Conservation (phyloP, 2,797 vertebrate genomes). For the Allobates femoralis region DNA sequence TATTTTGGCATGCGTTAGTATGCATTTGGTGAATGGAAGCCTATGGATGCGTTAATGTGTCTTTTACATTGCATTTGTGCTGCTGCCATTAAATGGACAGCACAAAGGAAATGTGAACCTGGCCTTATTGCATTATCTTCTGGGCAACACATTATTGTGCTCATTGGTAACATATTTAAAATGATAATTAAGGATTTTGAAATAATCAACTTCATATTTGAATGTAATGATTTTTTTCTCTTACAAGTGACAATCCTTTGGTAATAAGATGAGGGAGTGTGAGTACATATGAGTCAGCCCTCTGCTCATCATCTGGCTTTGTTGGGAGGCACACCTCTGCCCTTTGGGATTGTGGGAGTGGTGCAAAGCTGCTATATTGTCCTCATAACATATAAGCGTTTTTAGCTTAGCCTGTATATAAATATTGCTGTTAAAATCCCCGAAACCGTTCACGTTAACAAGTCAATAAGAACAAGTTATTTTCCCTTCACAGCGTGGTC, state of each 20-base stretch:
- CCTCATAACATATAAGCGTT: slow-evolving; percentile 14
- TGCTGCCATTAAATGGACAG: too few species aligned
- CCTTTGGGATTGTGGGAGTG: slow-evolving; percentile 34
- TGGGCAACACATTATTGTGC: too few species aligned
- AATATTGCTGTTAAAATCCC: slow-evolving; percentile 1
- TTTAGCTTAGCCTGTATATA: slow-evolving; percentile 3
- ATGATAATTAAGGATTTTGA: too few species aligned
- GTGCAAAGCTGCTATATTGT: slow-evolving; percentile 6
- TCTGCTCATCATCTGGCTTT: background rate
- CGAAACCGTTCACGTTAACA: background rate
- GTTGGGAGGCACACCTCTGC: background rate
- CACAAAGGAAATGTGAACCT: too few species aligned
- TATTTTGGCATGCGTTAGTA: too few species aligned
- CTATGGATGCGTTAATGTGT: too few species aligned
- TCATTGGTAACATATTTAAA: too few species aligned
- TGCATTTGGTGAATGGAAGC: too few species aligned
- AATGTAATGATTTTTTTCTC: background rate
- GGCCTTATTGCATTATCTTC: too few species aligned
- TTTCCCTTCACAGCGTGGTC: background rate
- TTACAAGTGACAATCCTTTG: background rate
- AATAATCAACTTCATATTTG: background rate
- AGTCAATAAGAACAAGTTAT: background rate
- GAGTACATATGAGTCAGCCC: background rate
- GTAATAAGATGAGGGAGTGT: background rate
- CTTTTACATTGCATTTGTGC: too few species aligned